Conservation (phyloP, 2,113 vertebrate species). For the Pollimyrus isidori region DNA sequence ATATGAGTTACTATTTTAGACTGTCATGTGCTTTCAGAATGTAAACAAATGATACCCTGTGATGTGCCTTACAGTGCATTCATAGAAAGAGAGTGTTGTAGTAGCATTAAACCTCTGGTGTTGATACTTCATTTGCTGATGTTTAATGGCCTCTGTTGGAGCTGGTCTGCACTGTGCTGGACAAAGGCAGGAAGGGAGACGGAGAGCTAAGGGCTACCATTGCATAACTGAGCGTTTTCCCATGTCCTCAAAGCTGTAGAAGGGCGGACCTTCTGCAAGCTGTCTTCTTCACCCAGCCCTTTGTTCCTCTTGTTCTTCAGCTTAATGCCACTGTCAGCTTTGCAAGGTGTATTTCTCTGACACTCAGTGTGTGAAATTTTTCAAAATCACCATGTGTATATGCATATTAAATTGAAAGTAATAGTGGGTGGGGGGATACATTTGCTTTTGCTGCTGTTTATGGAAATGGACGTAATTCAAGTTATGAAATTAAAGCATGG, state of each 20-base stretch:
- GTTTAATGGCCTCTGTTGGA: conserved; percentile 3
- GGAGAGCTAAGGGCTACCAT: conserved; percentile 58
- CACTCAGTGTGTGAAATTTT: neutral
- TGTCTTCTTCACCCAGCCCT: neutral
- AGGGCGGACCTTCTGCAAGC: conserved; percentile 41
- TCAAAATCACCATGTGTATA: neutral
- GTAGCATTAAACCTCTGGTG: neutral
- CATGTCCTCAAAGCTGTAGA: conserved; percentile 44
- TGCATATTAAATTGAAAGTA: neutral
- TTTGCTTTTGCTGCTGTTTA: neutral
- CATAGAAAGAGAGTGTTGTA: neutral
- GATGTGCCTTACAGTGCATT: neutral
- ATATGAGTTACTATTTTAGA: neutral
- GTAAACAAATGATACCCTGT: neutral
- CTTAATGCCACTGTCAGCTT: neutral
- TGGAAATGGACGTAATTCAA: neutral
- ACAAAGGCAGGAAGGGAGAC: conserved; percentile 71
- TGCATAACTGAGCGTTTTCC: conserved; percentile 58
- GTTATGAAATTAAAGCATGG: neutral
- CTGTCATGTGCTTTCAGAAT: neutral
- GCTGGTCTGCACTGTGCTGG: conserved; percentile 31
- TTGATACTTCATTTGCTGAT: neutral
- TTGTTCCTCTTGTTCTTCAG: neutral
- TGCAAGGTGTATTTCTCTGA: neutral
- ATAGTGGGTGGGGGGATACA: neutral